phyloP scores from a whole-genome alignment of 2,113 vertebrate genomes.

The Pedetes capensis region DNA sequence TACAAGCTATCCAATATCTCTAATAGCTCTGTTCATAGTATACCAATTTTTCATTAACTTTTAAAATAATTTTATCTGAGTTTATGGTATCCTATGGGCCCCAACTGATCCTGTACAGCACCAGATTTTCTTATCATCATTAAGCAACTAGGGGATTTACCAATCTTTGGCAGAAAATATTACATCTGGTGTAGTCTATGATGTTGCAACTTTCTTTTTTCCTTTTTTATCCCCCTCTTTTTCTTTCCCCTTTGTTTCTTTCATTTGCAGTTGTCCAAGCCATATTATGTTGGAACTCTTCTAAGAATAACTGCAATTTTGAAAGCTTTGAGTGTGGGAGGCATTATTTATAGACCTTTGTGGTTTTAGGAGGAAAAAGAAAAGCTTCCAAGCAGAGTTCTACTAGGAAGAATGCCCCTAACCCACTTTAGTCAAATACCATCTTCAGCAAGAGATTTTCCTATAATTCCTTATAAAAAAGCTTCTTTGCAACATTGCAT shows the following conservation, averaged over 20 bases:
- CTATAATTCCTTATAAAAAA: constrained; percentile 19
- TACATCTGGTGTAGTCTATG: not conserved
- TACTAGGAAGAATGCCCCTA: constrained; percentile 39
- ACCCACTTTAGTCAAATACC: constrained; percentile 27
- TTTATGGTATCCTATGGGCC: not conserved
- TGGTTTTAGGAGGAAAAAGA: constrained; percentile 61
- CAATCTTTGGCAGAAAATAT: not conserved
- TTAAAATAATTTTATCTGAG: not conserved
- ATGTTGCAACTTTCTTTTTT: not conserved
- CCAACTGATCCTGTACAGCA: not conserved
- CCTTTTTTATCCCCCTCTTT: not conserved
- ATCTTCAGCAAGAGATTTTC: constrained; percentile 41
- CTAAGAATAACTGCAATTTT: constrained; percentile 69
- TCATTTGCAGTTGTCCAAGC: constrained; percentile 51
- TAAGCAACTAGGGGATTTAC: not conserved
- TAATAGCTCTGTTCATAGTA: not conserved
- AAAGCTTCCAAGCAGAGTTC: constrained; percentile 54
- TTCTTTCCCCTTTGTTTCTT: constrained; percentile 11
- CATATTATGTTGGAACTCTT: constrained; percentile 58
- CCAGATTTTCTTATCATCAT: not conserved
- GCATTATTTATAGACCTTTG: constrained; percentile 64
- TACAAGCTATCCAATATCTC: not conserved
- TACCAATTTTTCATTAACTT: not conserved
- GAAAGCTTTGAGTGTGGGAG: constrained; percentile 60
- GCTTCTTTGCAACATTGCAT: not conserved